Evolutionary conservation across 2,113 vertebrate genomes (phyloP).

Genomic region (Ictalurus furcatus): DNA sequence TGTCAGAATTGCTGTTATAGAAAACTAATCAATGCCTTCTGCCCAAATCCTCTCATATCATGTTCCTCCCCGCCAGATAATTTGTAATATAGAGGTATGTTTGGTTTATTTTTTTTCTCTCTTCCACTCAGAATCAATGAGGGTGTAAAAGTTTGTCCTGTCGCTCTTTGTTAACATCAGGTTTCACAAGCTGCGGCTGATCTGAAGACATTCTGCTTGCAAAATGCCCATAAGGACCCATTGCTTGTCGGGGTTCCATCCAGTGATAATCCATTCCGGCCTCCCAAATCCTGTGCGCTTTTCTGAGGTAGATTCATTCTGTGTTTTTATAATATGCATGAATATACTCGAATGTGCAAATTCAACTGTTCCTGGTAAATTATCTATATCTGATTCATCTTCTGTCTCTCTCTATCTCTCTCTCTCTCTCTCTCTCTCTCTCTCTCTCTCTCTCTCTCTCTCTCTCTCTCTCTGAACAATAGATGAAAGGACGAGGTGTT

Average conservation of each 20-base stretch:
- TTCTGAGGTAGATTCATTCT: slow-evolving; percentile 51
- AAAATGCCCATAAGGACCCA: slow-evolving; percentile 62
- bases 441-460: background rate
- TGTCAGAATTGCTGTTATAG: background rate
- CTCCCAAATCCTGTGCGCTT: slow-evolving; percentile 60
- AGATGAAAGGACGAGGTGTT: background rate
- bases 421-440: background rate
- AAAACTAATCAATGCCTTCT: background rate
- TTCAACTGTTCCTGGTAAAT: background rate
- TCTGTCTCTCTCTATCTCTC: background rate
- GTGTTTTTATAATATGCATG: background rate
- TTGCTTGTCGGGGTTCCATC: slow-evolving; percentile 60
- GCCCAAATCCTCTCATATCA: background rate
- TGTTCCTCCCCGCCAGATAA: background rate
- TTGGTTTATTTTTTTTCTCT: background rate
- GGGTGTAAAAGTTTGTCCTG: background rate
- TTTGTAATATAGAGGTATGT: background rate
- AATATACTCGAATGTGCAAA: background rate
- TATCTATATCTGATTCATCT: background rate
- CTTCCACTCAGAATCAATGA: background rate
- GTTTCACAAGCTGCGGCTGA: slow-evolving; percentile 60
- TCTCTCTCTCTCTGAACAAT: background rate
- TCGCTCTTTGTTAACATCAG: slow-evolving; percentile 30
- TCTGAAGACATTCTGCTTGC: slow-evolving; percentile 59
- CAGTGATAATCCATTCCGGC: slow-evolving; percentile 62